Evolutionary conservation across 2,888 invertebrate species (phyloP), one percentile per base, ranked within the genome.

Genomic region (Pseudococcus viburni): DNA sequence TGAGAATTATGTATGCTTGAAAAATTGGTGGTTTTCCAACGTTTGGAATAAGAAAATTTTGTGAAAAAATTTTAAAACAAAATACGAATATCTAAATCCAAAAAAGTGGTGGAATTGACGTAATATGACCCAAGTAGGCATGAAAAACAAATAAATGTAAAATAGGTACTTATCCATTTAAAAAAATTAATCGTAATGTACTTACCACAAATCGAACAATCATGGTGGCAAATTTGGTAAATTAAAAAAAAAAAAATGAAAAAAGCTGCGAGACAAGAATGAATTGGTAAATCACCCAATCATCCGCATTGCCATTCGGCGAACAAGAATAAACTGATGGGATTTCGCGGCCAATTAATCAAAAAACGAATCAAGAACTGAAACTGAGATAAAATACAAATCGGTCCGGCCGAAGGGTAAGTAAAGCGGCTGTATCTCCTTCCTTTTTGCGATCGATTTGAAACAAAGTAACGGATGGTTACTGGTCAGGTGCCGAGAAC

Each of bases 201-300:
- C 64, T 64, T 64, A 64, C 64, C 64, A 19, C 64, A 64, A 64
- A 64, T 64, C 64, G 64, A 19, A 64, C 64, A 22, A 64, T n/a
- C 64, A 64, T n/a, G n/a, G n/a, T 64, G 64, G 64, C 64, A 19
- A 64, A 64, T 17, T 1, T n/a, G n/a, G 19, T 19, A 64, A 64
- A 64, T 64, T 22, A 9, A 64, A 6, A 19, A 64, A 64, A 64
- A 64, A 64, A 19, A 64, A 42, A 42, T 0, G 42, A 7, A 42
- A 42, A 42, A 42, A 42, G n/a, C n/a, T 5, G 5, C 42, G 42
- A 42, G 6, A n/a, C 64, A 9, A 64, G 22, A 64, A 64, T 15
- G 22, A 42, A 42, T n/a, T 64, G n/a, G n/a, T n/a, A n/a, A n/a
- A n/a, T n/a, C n/a, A 51, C 15, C 51, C 0, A 51, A 51, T 51